Conservation (phyloP, 2,113 vertebrate genomes). For the Jaculus jaculus region DNA sequence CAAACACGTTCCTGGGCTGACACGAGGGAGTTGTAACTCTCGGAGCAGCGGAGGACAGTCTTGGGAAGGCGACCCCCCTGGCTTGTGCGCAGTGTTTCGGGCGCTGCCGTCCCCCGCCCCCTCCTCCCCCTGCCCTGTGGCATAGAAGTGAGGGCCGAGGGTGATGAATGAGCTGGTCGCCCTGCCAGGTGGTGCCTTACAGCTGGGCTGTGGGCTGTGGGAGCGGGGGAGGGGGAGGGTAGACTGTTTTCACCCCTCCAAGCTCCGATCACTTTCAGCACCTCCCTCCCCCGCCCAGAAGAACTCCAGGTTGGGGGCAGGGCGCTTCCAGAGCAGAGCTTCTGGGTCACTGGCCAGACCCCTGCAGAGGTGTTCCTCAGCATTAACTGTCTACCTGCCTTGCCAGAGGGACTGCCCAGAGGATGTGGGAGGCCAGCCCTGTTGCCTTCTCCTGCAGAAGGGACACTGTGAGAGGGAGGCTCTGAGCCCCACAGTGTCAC, state of each 20-base stretch:
- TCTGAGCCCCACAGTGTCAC: constrained; percentile 30
- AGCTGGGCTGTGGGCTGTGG: background rate
- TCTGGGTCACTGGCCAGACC: background rate
- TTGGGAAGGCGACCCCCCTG: background rate
- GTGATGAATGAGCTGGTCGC: rapidly evolving
- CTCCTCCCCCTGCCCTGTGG: background rate
- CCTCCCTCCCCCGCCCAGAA: no score
- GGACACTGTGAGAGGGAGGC: background rate
- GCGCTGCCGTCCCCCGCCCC: background rate
- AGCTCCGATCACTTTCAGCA: background rate
- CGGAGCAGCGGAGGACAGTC: background rate
- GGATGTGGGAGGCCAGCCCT: constrained; percentile 37
- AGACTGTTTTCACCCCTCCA: no score
- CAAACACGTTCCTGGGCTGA: background rate
- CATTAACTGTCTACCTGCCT: background rate
- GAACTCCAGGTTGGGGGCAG: background rate
- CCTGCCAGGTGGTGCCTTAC: background rate
- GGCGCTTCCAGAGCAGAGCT: background rate
- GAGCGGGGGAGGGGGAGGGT: background rate
- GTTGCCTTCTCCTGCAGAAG: constrained; percentile 33
- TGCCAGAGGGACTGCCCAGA: constrained; percentile 65
- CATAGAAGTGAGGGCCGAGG: background rate
- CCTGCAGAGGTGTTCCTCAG: background rate
- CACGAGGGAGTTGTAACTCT: rapidly evolving
- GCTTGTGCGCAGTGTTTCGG: background rate